Conservation (phyloP, 2,888 invertebrate genomes). For the Brachylomia viminalis region DNA sequence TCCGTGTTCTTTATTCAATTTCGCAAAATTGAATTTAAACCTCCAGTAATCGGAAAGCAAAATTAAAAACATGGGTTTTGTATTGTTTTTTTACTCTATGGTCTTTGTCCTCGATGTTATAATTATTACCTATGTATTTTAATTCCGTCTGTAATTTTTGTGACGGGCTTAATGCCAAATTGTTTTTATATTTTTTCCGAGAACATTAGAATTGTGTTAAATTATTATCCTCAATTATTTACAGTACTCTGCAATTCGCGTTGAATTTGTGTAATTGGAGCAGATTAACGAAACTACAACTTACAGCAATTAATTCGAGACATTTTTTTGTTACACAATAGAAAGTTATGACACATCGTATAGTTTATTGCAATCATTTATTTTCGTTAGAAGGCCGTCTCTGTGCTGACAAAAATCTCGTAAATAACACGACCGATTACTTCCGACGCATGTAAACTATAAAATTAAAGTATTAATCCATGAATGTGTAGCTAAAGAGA, state of each 20-base stretch:
- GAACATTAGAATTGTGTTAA: slow-evolving; percentile 23
- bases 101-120: slow-evolving; percentile 36
- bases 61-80: slow-evolving; percentile 27
- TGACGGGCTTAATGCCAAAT: slow-evolving; percentile 63
- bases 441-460: slow-evolving; percentile 44
- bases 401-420: slow-evolving; percentile 44
- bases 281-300: slow-evolving; percentile 36
- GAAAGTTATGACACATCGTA: slow-evolving; percentile 40
- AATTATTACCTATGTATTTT: slow-evolving; percentile 47
- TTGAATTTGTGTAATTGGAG: slow-evolving; percentile 45
- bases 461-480: slow-evolving; percentile 53
- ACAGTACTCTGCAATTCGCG: slow-evolving; percentile 20
- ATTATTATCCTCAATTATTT: slow-evolving; percentile 33
- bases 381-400: slow-evolving; percentile 17
- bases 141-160: slow-evolving; percentile 48
- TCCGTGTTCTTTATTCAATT: slow-evolving; percentile 42
- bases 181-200: slow-evolving; percentile 43
- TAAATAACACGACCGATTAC: slow-evolving; percentile 55
- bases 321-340: slow-evolving; percentile 48
- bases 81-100: slow-evolving; percentile 23
- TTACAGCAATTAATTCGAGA: slow-evolving; percentile 39
- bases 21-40: slow-evolving; percentile 30
- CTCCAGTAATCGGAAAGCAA: slow-evolving; percentile 8
- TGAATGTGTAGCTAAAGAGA: slow-evolving; percentile 33
- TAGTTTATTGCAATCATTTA: slow-evolving; percentile 33